Conservation (phyloP, 2,888 invertebrate species). For the Glaucopsyche alexis region DNA sequence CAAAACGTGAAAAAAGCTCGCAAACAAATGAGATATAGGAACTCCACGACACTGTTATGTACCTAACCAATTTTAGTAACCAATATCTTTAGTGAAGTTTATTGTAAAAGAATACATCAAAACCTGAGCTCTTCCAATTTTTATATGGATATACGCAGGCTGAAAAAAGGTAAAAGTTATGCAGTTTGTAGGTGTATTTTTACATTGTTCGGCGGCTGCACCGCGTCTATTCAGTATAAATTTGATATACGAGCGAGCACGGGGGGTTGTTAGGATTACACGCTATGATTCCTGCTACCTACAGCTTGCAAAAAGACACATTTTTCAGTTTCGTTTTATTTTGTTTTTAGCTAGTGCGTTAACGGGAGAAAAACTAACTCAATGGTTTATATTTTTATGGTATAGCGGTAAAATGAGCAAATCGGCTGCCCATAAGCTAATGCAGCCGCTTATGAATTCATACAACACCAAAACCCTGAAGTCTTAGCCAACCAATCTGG, state of each 20-base stretch:
- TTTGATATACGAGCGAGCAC: slow-evolving; percentile 7
- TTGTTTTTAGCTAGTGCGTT: background rate
- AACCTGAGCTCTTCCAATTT: background rate
- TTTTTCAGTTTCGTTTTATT: slow-evolving; percentile 4
- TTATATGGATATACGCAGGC: background rate
- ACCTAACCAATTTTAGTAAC: too few relatives aligned
- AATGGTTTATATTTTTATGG: background rate
- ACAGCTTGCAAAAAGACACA: background rate
- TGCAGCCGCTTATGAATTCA: too few relatives aligned
- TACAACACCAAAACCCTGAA: too few relatives aligned
- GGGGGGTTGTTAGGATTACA: slow-evolving; percentile 7
- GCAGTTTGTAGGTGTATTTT: slow-evolving; percentile 13
- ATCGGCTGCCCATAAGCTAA: too few relatives aligned
- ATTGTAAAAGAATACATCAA: background rate
- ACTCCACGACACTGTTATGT: too few relatives aligned
- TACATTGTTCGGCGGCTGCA: slow-evolving; percentile 4
- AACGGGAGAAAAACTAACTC: background rate
- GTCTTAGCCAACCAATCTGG: too few relatives aligned
- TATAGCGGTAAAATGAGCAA: background rate
- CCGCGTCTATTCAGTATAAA: background rate
- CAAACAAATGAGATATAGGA: too few relatives aligned
- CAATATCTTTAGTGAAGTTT: too few relatives aligned
- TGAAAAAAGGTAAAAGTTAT: background rate
- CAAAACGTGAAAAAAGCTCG: too few relatives aligned
- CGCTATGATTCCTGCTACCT: background rate